Conservation (phyloP, 2,888 invertebrate species). For the Notodonta dromedarius region DNA sequence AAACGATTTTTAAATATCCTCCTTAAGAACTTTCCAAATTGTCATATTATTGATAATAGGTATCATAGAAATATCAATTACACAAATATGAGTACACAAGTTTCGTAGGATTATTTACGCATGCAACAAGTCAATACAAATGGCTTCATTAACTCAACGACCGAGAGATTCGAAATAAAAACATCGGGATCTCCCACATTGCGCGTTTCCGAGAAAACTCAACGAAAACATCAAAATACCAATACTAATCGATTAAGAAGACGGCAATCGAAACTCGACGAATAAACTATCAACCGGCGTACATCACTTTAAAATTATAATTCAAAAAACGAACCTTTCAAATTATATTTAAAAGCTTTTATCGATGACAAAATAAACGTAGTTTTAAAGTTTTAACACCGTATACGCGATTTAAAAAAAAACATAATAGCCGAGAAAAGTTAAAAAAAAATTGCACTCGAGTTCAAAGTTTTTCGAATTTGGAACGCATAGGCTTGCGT, state of each 20-base stretch:
- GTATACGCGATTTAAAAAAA: slow-evolving; percentile 19
- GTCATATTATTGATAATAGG: too few species aligned
- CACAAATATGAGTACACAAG: slow-evolving; percentile 3
- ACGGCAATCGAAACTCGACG: slow-evolving; percentile 56
- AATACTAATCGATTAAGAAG: slow-evolving; percentile 68
- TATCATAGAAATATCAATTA: too few species aligned
- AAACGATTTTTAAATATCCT: too few species aligned
- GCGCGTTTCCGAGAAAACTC: slow-evolving; percentile 72
- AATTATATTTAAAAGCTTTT: slow-evolving; percentile 5
- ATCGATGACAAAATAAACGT: slow-evolving; percentile 12
- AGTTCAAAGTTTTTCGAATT: slow-evolving; percentile 46
- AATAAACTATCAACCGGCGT: slow-evolving; percentile 46
- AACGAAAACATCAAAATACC: slow-evolving; percentile 69
- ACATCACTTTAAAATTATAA: slow-evolving; percentile 48
- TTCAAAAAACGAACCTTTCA: slow-evolving; percentile 35
- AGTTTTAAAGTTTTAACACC: slow-evolving; percentile 13
- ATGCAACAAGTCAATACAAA: slow-evolving; percentile 66
- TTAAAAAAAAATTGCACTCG: slow-evolving; percentile 22
- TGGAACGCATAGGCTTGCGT: slow-evolving; percentile 73
- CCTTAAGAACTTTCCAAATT: too few species aligned
- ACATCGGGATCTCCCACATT: slow-evolving; percentile 71
- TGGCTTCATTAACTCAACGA: slow-evolving; percentile 72
- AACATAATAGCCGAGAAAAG: slow-evolving; percentile 18
- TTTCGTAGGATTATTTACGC: slow-evolving; percentile 55
- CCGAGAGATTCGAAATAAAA: slow-evolving; percentile 55